Conservation (phyloP, 1,140 invertebrate species). For the Meloidogyne floridensis region DNA sequence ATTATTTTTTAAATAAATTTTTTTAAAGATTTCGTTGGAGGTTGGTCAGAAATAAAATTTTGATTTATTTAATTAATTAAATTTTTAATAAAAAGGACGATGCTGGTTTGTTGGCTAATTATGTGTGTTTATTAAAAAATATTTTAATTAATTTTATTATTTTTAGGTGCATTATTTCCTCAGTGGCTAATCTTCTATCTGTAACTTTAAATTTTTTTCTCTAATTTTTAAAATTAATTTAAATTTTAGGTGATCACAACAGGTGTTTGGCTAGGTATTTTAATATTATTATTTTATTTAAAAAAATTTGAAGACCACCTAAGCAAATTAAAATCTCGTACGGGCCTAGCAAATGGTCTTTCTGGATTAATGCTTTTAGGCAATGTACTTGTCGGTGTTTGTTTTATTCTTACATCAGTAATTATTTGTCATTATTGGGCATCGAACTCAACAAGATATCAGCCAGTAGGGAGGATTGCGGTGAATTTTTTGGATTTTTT, state of each 20-base stretch:
- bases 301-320: too few species aligned
- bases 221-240: neutral
- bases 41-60: constrained; percentile 28
- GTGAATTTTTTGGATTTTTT: constrained; percentile 25
- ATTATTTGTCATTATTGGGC: constrained; percentile 65
- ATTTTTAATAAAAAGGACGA: neutral
- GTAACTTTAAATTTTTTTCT: constrained; percentile 22
- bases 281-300: too few species aligned
- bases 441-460: constrained; percentile 62
- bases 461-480: constrained; percentile 60
- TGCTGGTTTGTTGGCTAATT: neutral
- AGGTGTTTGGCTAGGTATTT: constrained; percentile 52
- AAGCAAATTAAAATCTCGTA: too few species aligned
- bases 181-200: constrained; percentile 62
- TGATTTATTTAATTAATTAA: neutral
- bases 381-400: too few species aligned
- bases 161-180: constrained; percentile 60
- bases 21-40: constrained; percentile 57
- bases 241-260: constrained; percentile 54
- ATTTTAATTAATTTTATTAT: constrained; percentile 8
- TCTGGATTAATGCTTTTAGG: too few species aligned
- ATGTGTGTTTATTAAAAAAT: neutral
- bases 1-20: constrained; percentile 4
- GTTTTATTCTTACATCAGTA: constrained; percentile 45
- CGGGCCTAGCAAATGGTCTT: too few species aligned